Evolutionary conservation across 2,888 invertebrate species (phyloP).

Genomic region (Nasonovia ribisnigri): DNA sequence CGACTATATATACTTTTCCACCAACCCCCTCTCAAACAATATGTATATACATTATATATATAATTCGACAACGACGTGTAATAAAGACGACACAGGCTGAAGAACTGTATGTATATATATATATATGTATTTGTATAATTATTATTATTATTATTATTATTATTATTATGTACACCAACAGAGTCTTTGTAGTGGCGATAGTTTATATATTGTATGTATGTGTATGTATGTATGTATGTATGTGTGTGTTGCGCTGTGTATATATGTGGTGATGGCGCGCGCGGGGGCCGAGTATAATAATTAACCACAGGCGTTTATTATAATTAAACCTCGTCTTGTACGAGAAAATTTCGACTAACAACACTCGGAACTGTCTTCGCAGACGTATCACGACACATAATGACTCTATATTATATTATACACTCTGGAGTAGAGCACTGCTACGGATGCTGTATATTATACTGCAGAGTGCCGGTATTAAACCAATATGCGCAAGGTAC

Average conservation of each 20-base stretch:
- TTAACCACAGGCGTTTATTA: conserved; percentile 53
- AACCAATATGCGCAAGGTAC: neutral
- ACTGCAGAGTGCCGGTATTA: neutral
- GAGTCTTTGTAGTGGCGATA: conserved; percentile 16
- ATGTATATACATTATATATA: neutral
- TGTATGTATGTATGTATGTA: too few species aligned
- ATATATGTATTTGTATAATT: neutral
- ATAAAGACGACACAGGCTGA: conserved; percentile 43
- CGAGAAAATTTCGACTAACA: conserved; percentile 10
- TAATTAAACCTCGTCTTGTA: conserved; percentile 42
- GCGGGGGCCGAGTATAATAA: conserved; percentile 35
- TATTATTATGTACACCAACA: neutral
- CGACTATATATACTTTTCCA: neutral
- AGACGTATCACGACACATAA: neutral
- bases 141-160: conserved; percentile 17
- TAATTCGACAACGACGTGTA: neutral
- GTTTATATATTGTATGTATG: neutral
- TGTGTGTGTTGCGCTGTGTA: neutral
- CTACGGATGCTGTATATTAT: neutral
- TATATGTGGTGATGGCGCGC: too few species aligned
- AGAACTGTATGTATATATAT: neutral
- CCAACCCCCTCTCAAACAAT: neutral
- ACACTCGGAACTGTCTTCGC: neutral
- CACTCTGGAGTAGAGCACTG: neutral
- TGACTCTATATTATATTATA: neutral